Evolutionary conservation across 2,797 vertebrate genomes (phyloP), one percentile per base, ranked within the genome.

Genomic region (Oreochromis grahami): DNA sequence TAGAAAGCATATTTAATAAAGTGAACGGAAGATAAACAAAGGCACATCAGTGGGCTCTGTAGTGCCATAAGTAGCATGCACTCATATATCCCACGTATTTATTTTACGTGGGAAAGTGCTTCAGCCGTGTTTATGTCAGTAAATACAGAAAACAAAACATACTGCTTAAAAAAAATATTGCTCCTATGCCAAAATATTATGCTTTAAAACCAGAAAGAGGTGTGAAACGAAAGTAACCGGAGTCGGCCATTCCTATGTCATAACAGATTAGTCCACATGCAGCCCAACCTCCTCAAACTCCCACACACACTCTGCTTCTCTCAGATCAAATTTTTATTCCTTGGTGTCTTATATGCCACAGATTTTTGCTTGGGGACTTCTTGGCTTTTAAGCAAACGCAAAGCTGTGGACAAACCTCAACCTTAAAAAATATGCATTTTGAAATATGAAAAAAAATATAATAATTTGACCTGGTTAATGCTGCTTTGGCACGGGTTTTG

Each of bases 211-310:
- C 48, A 65, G 81, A 83, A 79, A 78, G 74, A 87, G 72, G 82
- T 89, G 83, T 84, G 82, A 92, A 88, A 81, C 43, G 12, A 78
- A 83, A 86, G 70, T 89, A 88, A 88, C 51, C 17, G 79, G 80
- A 83, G 77, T 87, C 26, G 36, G 53, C 83, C 83, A 68, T 87
- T 85, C 74, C 79, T 34, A 56, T 90, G 91, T 90, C 90, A 89
- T 78, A 90, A 89, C 78, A 84, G 81, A 95, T 93, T 91, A 90
- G 81, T 93, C 77, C 88, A 68, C 86, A 79, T 29, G 78, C 82
- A 82, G 72, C 76, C 77, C 53, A 80, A 53, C 84, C 81, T 81
- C 89, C 89, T 91, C 88, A 88, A 56, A 91, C 93, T 78, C 92
- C 86, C 80, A 88, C 92, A 85, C 86, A 81, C 77, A 51, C 88